Percentiles rank a stretch among this genome's conserved stretches.
phyloP scores from a whole-genome alignment of 2,888 invertebrate species.

The Ectemnius continuus region DNA sequence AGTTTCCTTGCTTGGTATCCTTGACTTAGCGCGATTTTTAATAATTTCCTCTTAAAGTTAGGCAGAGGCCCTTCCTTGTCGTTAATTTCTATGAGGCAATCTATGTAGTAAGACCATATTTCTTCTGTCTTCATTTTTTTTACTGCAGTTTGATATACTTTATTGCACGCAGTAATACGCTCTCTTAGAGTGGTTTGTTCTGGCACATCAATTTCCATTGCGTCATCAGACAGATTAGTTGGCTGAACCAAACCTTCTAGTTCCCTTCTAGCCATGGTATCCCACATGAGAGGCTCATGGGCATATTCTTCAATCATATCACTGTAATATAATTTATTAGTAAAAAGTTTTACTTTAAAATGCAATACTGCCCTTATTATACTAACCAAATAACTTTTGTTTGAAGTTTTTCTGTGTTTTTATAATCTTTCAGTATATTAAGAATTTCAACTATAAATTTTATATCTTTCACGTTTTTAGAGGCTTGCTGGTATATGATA shows the following conservation, averaged over 20 bases:
- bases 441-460: conserved; percentile 82
- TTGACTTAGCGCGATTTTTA: conserved; percentile 79
- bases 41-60: conserved; percentile 78
- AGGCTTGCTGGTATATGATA: conserved; percentile 82
- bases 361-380: conserved; percentile 3
- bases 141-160: conserved; percentile 79
- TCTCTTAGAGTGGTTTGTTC: conserved; percentile 73
- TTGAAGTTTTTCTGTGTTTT: conserved; percentile 81
- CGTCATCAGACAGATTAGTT: conserved; percentile 46
- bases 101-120: conserved; percentile 81
- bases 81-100: conserved; percentile 80
- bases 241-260: conserved; percentile 78
- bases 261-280: conserved; percentile 82
- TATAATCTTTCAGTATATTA: conserved; percentile 81
- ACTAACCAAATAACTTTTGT: conserved; percentile 78
- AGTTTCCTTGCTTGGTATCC: conserved; percentile 79
- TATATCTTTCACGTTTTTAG: conserved; percentile 80
- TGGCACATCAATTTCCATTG: conserved; percentile 62
- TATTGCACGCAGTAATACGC: conserved; percentile 78
- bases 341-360: background rate
- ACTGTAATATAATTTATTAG: conserved; percentile 58
- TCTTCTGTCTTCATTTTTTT: conserved; percentile 78
- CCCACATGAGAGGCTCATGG: conserved; percentile 81
- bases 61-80: conserved; percentile 77
- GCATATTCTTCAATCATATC: conserved; percentile 79